Conservation (phyloP, 2,888 invertebrate species). For the Beris chalybata region DNA sequence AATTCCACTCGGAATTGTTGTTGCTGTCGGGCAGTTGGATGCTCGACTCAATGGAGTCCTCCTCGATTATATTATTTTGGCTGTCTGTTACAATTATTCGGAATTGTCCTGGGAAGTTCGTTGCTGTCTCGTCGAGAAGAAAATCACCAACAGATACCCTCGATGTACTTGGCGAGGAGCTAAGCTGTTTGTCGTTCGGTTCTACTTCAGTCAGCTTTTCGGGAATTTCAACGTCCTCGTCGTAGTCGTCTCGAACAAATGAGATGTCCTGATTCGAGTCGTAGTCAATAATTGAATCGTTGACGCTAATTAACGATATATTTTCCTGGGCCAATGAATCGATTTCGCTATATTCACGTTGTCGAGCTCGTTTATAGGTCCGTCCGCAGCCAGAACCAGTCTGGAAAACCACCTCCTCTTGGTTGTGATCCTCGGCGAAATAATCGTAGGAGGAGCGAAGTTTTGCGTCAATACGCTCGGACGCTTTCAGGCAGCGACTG, state of each 20-base stretch:
- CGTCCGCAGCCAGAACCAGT: constrained; percentile 53
- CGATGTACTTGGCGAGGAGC: not conserved
- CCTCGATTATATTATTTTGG: constrained; percentile 53
- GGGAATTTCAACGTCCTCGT: constrained; percentile 42
- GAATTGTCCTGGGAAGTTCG: constrained; percentile 43
- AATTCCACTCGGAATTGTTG: constrained; percentile 21
- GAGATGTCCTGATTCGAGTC: constrained; percentile 17
- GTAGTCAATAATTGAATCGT: constrained; percentile 11
- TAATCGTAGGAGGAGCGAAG: constrained; percentile 57
- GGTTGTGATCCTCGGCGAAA: not conserved
- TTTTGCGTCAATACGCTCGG: constrained; percentile 72
- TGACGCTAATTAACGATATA: constrained; percentile 10
- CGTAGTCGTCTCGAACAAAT: constrained; percentile 33
- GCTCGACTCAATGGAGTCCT: constrained; percentile 49
- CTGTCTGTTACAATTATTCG: constrained; percentile 54
- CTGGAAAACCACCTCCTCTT: constrained; percentile 17
- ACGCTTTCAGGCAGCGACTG: constrained; percentile 69
- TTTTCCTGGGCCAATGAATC: constrained; percentile 34
- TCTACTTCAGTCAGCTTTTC: constrained; percentile 43
- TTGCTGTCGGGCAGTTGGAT: constrained; percentile 9
- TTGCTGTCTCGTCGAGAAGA: constrained; percentile 54
- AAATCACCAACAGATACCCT: constrained; percentile 54
- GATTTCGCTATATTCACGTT: constrained; percentile 45
- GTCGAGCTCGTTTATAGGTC: constrained; percentile 51
- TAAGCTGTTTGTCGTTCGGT: no score